Evolutionary conservation across 2,888 invertebrate genomes (phyloP).

Genomic region (Ametastegia equiseti): DNA sequence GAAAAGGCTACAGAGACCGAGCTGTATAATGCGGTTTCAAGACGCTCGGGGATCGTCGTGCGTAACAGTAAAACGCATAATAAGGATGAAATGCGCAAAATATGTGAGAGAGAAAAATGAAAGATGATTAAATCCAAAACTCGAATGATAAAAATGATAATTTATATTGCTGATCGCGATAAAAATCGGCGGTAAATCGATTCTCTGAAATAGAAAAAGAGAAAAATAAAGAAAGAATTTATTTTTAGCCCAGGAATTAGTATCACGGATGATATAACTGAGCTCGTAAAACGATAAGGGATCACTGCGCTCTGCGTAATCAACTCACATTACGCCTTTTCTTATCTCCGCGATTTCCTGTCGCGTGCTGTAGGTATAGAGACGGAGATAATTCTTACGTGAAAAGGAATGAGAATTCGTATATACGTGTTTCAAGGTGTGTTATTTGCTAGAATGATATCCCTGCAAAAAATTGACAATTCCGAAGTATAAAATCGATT

Average conservation of each 20-base stretch:
- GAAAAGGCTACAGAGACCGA: not conserved
- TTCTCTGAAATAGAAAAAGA: not conserved
- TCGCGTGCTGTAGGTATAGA: not conserved
- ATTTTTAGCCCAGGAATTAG: not conserved
- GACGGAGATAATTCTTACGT: not conserved
- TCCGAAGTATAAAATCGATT: not conserved
- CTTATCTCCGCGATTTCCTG: conserved; percentile 12
- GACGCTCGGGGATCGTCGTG: conserved; percentile 2
- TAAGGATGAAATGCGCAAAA: not conserved
- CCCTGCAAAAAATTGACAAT: not conserved
- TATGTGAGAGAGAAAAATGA: not conserved
- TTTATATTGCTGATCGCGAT: too few relatives aligned
- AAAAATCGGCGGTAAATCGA: not conserved
- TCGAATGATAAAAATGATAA: not conserved
- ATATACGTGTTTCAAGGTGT: not conserved
- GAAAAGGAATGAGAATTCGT: not conserved
- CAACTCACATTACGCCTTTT: not conserved
- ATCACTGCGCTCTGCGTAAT: not conserved
- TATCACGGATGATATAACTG: not conserved
- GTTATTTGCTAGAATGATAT: too few relatives aligned
- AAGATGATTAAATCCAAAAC: too few relatives aligned
- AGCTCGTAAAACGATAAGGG: not conserved
- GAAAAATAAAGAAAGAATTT: not conserved
- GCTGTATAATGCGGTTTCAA: not conserved
- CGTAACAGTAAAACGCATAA: conserved; percentile 5